Base-by-base conservation (phyloP, 53 echinoderm and acorn worm genomes). In the Echinarachnius parma region DNA sequence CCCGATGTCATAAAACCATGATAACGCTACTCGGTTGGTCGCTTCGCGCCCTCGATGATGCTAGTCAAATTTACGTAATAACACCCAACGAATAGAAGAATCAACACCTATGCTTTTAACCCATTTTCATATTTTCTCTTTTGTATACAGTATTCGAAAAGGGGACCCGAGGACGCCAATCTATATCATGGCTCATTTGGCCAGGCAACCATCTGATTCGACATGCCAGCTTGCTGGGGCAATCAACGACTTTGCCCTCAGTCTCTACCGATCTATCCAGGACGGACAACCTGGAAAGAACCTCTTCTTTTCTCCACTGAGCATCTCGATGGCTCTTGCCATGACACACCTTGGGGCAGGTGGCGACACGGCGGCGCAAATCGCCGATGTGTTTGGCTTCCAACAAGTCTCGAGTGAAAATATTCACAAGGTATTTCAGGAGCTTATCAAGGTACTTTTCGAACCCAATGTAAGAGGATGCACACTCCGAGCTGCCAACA, bases 291-390 rank as follows among this genome's bases (percentile, higher is more conserved):
- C 10, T 13, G 69, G 69, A 22, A 20, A 34, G 34, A 69, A 69
- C 5, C 36, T 69, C 33, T 69, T 69, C 53, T 69, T 69, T 36
- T 69, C 69, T 16, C 69, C 69, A 4, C 53, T 69, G 36, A 69
- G 69, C 53, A 69, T 69, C 21, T 69, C 69, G 2, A 69, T 84
- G 0, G 84, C 86, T 39, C 81, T 93, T 5, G 81, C 86, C 13
- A 89, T 90, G 87, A 90, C 90, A 3, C 56, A 74, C 24, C 75
- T 86, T 11, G 94, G 94, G 47, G 89, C 94, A 18, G 48, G 78
- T 21, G 89, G 81, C 21, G 62, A 89, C 36, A 93, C 93, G 28
- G 78, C 89, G 1, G 39, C 22, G 27, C 89, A 93, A 57, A 93
- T 93, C 35, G 42, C 37, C 3, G 57, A 86, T 0, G 89, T 89